These are phyloP conservation scores for Brachynemurus nebulosus DNA, from an alignment of 2,888 invertebrate genomes.

Conservation along the genomic window DNA sequence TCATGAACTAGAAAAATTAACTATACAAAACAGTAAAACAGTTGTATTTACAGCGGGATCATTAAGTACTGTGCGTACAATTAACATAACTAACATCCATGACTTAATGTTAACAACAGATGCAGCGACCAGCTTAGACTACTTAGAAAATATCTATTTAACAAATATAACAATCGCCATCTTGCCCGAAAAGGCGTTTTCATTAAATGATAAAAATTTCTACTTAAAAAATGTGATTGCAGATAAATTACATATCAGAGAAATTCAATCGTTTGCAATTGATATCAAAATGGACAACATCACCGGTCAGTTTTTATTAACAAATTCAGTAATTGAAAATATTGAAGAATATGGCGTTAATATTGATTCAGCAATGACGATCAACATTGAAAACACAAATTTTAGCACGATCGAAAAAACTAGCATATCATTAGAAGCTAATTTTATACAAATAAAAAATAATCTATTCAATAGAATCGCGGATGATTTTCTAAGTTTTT, in stretches of 20 bases:
- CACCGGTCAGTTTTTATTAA: neutral
- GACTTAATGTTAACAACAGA: conserved; percentile 3
- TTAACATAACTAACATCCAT: neutral
- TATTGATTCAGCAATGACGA: neutral
- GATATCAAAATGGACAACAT: neutral
- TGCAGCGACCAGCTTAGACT: neutral
- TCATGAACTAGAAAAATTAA: neutral
- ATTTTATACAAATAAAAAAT: neutral
- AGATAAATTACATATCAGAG: neutral
- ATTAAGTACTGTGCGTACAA: neutral
- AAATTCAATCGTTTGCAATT: neutral
- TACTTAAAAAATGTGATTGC: neutral
- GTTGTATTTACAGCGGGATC: neutral
- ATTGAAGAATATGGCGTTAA: neutral
- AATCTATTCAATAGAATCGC: neutral
- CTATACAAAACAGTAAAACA: neutral
- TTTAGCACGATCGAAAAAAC: neutral
- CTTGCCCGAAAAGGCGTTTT: neutral
- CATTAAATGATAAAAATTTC: neutral
- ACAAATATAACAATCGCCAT: neutral
- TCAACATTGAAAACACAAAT: neutral
- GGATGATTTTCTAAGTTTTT: neutral
- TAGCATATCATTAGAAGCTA: neutral
- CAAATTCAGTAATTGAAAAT: neutral
- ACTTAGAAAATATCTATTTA: neutral